Percentiles rank a stretch among this genome's conserved stretches.
Evolutionary conservation across 2,113 vertebrate species (phyloP).

Genomic region (Sinocyclocheilus anophthalmus): DNA sequence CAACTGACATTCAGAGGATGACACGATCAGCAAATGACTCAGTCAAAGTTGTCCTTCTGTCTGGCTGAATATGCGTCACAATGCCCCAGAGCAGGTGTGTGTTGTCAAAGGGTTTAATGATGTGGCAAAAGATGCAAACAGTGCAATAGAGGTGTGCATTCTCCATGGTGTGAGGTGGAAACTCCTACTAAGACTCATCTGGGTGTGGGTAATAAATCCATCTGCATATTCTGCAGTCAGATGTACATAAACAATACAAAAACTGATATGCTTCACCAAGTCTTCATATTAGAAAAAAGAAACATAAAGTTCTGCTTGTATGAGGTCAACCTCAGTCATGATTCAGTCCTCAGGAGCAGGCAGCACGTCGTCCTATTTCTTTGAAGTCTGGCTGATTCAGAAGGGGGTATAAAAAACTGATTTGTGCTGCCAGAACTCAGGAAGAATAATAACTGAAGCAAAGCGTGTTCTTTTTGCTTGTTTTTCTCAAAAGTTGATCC

Average conservation of each 20-base stretch:
- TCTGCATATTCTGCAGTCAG: background rate
- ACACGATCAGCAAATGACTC: slow-evolving; percentile 11
- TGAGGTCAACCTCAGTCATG: background rate
- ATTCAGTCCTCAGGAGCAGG: background rate
- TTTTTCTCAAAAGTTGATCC: background rate
- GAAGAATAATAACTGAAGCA: background rate
- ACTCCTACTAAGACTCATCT: background rate
- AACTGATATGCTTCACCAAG: background rate
- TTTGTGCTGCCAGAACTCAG: background rate
- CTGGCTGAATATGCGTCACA: slow-evolving; percentile 18
- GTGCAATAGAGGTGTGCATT: background rate
- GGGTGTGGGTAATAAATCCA: background rate
- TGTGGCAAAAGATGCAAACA: background rate
- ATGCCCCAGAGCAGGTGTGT: slow-evolving; percentile 25
- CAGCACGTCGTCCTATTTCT: background rate
- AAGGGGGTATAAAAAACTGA: background rate
- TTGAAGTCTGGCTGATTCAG: background rate
- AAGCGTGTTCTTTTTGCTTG: background rate
- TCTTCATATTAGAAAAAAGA: background rate
- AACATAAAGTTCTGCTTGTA: background rate
- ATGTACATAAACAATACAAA: slow-evolving; percentile 9
- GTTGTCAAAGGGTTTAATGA: slow-evolving; percentile 17
- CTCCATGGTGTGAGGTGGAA: background rate
- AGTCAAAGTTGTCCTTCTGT: background rate
- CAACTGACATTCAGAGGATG: slow-evolving; percentile 14